Percentiles rank a stretch among this genome's conserved stretches.
Evolutionary conservation across 1,140 invertebrate genomes (phyloP).

Genomic region (Conopomorpha cramerella): DNA sequence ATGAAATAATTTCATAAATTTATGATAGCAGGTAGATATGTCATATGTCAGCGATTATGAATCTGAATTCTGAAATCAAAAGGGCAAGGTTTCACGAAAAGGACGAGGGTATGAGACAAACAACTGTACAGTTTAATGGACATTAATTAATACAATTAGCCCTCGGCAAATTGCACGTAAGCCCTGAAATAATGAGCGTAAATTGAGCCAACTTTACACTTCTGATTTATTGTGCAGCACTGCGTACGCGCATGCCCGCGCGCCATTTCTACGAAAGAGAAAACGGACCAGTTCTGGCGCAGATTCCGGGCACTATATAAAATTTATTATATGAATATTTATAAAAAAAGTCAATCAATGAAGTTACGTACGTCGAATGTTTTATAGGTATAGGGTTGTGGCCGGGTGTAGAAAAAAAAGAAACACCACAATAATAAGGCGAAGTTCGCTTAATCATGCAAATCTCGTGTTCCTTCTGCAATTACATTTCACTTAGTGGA

Average conservation of each 20-base stretch:
- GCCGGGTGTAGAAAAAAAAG: no score
- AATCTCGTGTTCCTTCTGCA: conserved; percentile 19
- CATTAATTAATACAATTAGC: conserved; percentile 59
- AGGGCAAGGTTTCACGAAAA: conserved; percentile 14
- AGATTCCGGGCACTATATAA: conserved; percentile 45
- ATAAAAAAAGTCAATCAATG: conserved; percentile 52
- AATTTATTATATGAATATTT: conserved; percentile 55
- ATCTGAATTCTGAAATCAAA: no score
- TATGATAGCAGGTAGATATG: no score
- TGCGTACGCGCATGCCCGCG: no score
- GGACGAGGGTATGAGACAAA: conserved; percentile 24
- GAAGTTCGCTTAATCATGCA: conserved; percentile 41
- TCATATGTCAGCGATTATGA: no score
- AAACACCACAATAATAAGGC: conserved; percentile 43
- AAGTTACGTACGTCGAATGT: no score
- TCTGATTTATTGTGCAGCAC: conserved; percentile 56
- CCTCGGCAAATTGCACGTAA: conserved; percentile 51
- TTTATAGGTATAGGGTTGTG: no score
- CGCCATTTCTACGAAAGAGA: conserved; percentile 55
- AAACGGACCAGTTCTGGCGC: conserved; percentile 48
- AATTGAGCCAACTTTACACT: conserved; percentile 57
- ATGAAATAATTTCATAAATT: no score
- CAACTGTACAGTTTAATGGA: conserved; percentile 30
- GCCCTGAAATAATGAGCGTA: conserved; percentile 52
- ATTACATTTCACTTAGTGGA: conserved; percentile 18